Base-by-base conservation (phyloP, 2,888 invertebrate genomes). In the Dione juno region DNA sequence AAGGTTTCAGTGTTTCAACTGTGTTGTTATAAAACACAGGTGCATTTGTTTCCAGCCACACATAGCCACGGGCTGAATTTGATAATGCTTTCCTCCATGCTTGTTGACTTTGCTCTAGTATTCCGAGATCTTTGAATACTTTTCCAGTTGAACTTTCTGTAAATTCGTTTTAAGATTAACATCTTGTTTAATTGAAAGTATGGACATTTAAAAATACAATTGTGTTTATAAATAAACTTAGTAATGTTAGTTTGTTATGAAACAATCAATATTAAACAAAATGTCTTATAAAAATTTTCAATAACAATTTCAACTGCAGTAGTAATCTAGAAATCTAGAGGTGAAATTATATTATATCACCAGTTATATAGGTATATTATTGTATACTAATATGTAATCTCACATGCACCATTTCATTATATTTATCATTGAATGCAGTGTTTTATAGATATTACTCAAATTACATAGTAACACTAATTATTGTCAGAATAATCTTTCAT, bases 111-210 rank as follows among this genome's bases (percentile, higher is more conserved):
- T 95, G 94, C 65, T 95, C 95, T 72, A 95, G 83, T 41, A 95
- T 86, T 45, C 96, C 96, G 43, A 94, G 94, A 78, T 95, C 94
- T 78, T 95, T 95, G 77, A 96, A 87, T 53, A 95, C 88, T 78
- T 94, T 94, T 53, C 95, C 96, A 8, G 95, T 95, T 77, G 94
- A 90, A 54, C 96, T 96, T 77, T 95, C 96, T 95, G 88, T 58
- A 75, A 73, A 14, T 57, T 58, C 3, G 35, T 10, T 10, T n/a
- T 16, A 48, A 48, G 1, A 16, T 48, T 10, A 2, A 28, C 5
- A 28, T 28, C 28, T 28, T 28, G 28, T 28, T 28, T 28, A 2
- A 28, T 28, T 28, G 5, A 28, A 2, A 28, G 5, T 28, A 28
- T 28, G 5, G 5, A 28, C 28, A 28, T 28, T 28, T 28, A 28